Percentiles rank a stretch among this genome's conserved stretches.
These are phyloP conservation scores for Caenorhabditis uteleia DNA, from an alignment of 2,888 invertebrate species.

Conservation along the genomic window DNA sequence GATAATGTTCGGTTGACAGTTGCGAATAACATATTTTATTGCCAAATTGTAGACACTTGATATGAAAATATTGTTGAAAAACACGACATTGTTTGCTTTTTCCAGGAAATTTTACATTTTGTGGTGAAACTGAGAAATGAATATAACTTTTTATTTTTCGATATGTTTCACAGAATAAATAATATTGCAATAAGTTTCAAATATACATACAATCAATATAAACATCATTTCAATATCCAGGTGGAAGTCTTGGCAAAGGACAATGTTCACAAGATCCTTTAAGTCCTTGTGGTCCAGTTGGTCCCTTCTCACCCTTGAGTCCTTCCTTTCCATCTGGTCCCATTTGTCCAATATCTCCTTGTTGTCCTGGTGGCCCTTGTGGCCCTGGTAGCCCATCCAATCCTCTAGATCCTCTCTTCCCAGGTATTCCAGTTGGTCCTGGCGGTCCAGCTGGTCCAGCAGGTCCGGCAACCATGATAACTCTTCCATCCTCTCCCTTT, in stretches of 20 bases:
- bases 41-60: too few species aligned
- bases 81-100: too few species aligned
- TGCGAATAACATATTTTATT: too few species aligned
- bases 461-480: conserved; percentile 53
- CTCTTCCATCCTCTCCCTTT: conserved; percentile 50
- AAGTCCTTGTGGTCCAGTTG: conserved; percentile 45
- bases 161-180: neutral
- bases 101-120: too few species aligned
- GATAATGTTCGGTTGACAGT: too few species aligned
- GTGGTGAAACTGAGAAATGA: too few species aligned
- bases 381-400: conserved; percentile 47
- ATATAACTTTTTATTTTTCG: neutral
- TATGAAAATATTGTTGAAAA: too few species aligned
- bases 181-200: too few species aligned
- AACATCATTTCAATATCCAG: conserved; percentile 37
- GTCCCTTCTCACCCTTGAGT: conserved; percentile 37
- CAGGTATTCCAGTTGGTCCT: conserved; percentile 45
- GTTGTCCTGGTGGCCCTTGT: conserved; percentile 44
- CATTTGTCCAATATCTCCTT: conserved; percentile 41
- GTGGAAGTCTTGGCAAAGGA: conserved; percentile 50
- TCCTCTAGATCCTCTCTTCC: conserved; percentile 43
- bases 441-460: conserved; percentile 49
- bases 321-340: conserved; percentile 51
- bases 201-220: conserved; percentile 24
- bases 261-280: conserved; percentile 53